These are phyloP conservation scores for Morus bassanus DNA, from an alignment of 2,797 vertebrate species.

Conservation along the genomic window DNA sequence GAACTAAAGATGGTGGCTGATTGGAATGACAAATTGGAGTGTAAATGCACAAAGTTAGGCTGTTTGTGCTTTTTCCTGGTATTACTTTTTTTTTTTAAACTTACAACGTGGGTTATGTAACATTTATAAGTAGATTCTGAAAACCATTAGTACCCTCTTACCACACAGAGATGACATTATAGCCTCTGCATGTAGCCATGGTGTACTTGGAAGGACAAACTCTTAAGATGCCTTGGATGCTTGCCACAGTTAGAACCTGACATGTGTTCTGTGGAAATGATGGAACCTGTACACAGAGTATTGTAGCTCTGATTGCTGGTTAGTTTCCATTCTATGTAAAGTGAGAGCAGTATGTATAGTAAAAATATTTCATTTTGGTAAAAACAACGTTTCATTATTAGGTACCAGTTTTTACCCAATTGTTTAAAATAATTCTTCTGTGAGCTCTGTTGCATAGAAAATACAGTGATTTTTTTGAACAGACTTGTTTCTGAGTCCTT, in stretches of 20 bases:
- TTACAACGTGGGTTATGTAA: background rate
- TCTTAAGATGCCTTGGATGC: background rate
- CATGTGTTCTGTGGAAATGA: accelerated
- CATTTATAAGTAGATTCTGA: background rate
- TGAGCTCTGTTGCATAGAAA: background rate
- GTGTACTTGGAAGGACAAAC: background rate
- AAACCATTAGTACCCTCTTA: background rate
- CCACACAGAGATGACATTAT: background rate
- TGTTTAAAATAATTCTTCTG: background rate
- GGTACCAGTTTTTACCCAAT: background rate
- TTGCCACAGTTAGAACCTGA: background rate
- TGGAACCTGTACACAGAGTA: background rate
- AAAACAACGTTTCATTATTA: background rate
- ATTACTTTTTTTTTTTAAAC: background rate
- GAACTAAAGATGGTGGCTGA: background rate
- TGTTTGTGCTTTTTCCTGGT: background rate
- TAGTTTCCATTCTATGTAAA: background rate
- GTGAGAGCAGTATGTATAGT: background rate
- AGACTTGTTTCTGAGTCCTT: background rate
- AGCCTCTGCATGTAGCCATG: background rate
- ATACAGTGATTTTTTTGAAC: background rate
- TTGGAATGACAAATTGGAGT: background rate
- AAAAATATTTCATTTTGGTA: background rate
- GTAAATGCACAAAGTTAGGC: background rate
- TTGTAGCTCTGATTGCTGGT: background rate